Percentiles rank a stretch among this genome's conserved stretches.
Evolutionary conservation across 2,797 vertebrate species (phyloP).

Genomic region (Podargus strigoides): DNA sequence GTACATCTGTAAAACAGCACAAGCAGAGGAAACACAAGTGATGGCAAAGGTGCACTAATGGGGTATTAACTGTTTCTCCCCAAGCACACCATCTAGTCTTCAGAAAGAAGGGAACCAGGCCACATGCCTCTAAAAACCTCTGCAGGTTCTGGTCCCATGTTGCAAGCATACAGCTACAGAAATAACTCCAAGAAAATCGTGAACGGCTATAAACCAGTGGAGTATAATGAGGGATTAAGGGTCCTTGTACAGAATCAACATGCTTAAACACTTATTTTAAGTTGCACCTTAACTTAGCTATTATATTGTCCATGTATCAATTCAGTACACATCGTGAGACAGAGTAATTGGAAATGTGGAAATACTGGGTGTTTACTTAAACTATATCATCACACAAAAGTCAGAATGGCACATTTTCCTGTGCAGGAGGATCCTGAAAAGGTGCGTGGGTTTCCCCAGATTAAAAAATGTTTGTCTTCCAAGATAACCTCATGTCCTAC

Average conservation of each 20-base stretch:
- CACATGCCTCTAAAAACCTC: background rate
- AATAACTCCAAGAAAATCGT: background rate
- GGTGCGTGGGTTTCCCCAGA: background rate
- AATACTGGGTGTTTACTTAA: background rate
- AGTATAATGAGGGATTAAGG: background rate
- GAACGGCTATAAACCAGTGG: background rate
- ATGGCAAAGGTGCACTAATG: background rate
- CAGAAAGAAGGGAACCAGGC: background rate
- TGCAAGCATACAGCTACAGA: background rate
- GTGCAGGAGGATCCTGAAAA: background rate
- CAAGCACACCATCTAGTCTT: background rate
- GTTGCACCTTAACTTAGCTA: background rate
- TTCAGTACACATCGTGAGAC: background rate
- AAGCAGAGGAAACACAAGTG: background rate
- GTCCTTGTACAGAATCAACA: rapidly evolving
- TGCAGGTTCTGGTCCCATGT: background rate
- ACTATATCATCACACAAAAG: background rate
- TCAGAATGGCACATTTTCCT: background rate
- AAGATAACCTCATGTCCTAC: background rate
- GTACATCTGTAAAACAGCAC: background rate
- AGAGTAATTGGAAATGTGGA: background rate
- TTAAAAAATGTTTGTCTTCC: background rate
- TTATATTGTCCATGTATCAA: background rate
- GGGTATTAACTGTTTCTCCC: background rate
- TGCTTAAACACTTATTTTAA: background rate